Conservation (phyloP, 2,113 vertebrate genomes). For the Shinisaurus crocodilurus region DNA sequence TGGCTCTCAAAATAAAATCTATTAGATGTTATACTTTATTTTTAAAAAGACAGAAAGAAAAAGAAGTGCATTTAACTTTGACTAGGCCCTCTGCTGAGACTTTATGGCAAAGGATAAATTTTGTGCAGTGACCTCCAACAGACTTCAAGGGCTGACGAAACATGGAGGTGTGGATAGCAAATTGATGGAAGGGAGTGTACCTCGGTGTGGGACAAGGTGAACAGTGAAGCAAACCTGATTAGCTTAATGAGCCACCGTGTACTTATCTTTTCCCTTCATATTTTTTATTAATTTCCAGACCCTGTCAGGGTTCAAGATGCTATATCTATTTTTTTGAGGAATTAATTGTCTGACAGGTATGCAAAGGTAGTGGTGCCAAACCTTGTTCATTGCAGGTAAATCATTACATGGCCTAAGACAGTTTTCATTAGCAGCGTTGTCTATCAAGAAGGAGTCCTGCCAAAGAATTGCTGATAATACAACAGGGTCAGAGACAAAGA, state of each 20-base stretch:
- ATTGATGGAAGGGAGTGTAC: neutral
- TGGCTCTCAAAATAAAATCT: neutral
- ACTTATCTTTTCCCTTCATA: slow-evolving; percentile 28
- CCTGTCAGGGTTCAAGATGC: slow-evolving; percentile 37
- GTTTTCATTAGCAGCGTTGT: slow-evolving; percentile 81
- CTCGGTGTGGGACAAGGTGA: slow-evolving; percentile 38
- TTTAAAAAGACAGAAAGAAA: neutral
- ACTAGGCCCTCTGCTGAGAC: neutral
- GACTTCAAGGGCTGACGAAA: slow-evolving; percentile 27
- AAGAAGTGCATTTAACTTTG: neutral
- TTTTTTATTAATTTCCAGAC: slow-evolving; percentile 32
- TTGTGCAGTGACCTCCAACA: neutral
- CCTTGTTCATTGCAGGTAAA: slow-evolving; percentile 72
- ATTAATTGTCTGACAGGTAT: slow-evolving; percentile 52
- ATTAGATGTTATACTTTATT: neutral
- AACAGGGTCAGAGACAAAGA: slow-evolving; percentile 76
- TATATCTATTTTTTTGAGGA: slow-evolving; percentile 44
- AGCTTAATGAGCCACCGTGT: slow-evolving; percentile 51
- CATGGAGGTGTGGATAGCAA: slow-evolving; percentile 57
- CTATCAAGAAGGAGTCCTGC: slow-evolving; percentile 74
- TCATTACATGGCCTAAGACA: slow-evolving; percentile 78
- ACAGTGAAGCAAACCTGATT: slow-evolving; percentile 45
- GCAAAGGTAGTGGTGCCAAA: slow-evolving; percentile 61
- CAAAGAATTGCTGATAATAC: slow-evolving; percentile 71
- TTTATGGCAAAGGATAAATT: slow-evolving; percentile 23